Evolutionary conservation across 2,113 vertebrate species (phyloP), one percentile per base, ranked within the genome.

Genomic region (Cryptoleucopteryx plumbea): DNA sequence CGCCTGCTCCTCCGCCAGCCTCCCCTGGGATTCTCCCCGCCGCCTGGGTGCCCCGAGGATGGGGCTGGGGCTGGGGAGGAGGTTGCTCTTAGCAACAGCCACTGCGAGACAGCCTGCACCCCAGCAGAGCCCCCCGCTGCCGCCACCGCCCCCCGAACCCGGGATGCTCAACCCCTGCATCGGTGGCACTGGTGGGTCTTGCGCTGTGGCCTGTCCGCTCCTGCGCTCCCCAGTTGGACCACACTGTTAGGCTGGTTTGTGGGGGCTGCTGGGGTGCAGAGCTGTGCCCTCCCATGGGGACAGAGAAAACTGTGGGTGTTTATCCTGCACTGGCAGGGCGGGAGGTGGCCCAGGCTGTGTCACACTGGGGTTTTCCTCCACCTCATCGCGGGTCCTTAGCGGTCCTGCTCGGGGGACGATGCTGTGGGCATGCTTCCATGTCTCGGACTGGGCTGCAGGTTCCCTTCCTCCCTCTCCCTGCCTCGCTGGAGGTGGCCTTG

Each of bases 261-360:
- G 36, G 20, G 23, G 32, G 29, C 38, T 68, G 34, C 63, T 40
- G 87, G 45, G 18, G 26, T 38, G 40, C 68, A 42, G 36, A 48
- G 11, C 48, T 5, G 16, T 36, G 52, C 16, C 48, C 23, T 17
- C 15, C 20, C 11, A 5, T 2, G 18, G 31, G 59, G 16, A 5
- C 56, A 74, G 50, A 67, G 82, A 4, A 16, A 62, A 70, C 82
- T 13, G 19, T 27, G 70, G 16, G 25, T 68, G 40, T 29, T 91
- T 40, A 12, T 47, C 38, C 40, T 8, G 48, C 26, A 11, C 53
- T 0, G 1, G n/a, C 2, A 5, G 58, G 40, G 12, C 2, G 0
- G 45, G 50, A 78, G 59, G 50, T 70, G 70, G 34, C 36, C 38
- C 40, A 31, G 55, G 11, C 59, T 61, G 58, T 42, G 59, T 52